A percentile compares a stretch with the other conserved stretches of the same genome.
Conservation (phyloP, 1,140 invertebrate genomes). For the Nasonia giraulti region DNA sequence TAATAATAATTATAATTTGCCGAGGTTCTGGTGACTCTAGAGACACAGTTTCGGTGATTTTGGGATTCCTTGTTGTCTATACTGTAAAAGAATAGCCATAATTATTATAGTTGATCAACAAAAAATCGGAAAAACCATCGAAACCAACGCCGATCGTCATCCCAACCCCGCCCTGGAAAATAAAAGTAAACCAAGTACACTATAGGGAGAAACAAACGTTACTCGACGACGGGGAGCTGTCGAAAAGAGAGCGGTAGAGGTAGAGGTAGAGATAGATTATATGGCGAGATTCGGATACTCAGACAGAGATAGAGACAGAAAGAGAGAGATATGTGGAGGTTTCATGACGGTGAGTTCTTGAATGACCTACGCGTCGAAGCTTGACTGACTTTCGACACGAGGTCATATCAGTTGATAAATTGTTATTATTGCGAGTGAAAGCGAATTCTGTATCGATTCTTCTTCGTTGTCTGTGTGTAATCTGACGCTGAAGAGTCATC, state of each 20-base stretch:
- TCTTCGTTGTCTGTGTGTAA: slow-evolving; percentile 11
- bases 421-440: neutral
- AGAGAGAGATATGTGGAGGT: neutral
- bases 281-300: neutral
- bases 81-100: neutral
- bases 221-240: neutral
- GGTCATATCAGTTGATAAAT: neutral
- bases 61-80: neutral
- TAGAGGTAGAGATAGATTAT: neutral
- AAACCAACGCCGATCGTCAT: slow-evolving; percentile 14
- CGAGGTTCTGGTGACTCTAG: neutral
- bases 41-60: neutral
- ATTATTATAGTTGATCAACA: neutral
- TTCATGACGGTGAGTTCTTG: neutral
- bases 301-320: neutral
- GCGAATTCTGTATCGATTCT: neutral
- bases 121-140: neutral
- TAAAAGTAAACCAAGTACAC: slow-evolving; percentile 22
- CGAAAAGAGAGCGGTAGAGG: slow-evolving; percentile 16
- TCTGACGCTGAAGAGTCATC: slow-evolving; percentile 7
- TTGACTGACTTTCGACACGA: neutral
- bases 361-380: neutral
- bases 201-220: neutral
- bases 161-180: neutral
- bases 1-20: slow-evolving; percentile 1